Evolutionary conservation across 2,888 invertebrate species (phyloP).

Genomic region (Mayetiola destructor): DNA sequence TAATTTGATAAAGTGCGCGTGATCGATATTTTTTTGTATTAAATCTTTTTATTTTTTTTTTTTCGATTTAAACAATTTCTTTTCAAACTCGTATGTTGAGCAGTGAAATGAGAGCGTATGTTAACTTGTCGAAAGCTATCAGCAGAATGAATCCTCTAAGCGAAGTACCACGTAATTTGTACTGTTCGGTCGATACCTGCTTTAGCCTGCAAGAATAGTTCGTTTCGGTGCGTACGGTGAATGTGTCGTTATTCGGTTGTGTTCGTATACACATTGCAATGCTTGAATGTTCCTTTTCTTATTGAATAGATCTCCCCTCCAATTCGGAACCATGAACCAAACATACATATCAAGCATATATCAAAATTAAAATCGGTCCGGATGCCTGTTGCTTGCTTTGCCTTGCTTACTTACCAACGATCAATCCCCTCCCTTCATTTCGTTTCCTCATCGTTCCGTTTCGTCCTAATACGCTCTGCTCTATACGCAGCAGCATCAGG

Average conservation of each 20-base stretch:
- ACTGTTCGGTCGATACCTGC: neutral
- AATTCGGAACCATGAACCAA: neutral
- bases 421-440: neutral
- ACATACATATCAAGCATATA: neutral
- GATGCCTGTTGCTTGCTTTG: neutral
- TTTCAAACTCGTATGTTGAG: neutral
- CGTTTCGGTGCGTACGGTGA: slow-evolving; percentile 2
- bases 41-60: neutral
- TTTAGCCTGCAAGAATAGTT: neutral
- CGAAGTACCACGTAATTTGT: slow-evolving; percentile 31
- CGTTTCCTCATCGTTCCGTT: neutral
- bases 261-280: slow-evolving; percentile 3
- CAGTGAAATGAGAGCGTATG: neutral
- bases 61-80: neutral
- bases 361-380: neutral
- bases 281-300: neutral
- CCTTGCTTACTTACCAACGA: neutral
- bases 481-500: slow-evolving; percentile 7
- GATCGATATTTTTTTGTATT: neutral
- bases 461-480: neutral
- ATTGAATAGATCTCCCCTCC: neutral
- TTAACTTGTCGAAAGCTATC: slow-evolving; percentile 37
- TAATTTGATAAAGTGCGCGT: no score
- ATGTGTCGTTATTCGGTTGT: slow-evolving; percentile 10
- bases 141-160: slow-evolving; percentile 41